phyloP scores from a whole-genome alignment of 2,888 invertebrate species.

The Lampropteryx suffumata region DNA sequence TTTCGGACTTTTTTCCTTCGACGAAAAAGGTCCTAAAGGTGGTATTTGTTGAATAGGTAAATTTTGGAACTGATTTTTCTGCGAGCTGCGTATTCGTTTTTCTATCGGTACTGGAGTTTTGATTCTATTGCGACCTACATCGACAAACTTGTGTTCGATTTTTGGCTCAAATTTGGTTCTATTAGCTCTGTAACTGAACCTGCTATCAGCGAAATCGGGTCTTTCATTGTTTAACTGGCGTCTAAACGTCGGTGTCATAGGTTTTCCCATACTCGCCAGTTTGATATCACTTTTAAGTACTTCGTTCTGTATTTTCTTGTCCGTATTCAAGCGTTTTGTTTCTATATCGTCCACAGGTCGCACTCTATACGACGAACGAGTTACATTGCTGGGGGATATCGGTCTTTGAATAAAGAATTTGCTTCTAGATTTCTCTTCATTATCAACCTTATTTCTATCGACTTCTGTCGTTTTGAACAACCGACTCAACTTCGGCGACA shows the following conservation, averaged over 20 bases:
- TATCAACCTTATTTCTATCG: constrained; percentile 46
- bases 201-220: constrained; percentile 61
- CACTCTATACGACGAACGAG: constrained; percentile 56
- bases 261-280: constrained; percentile 69
- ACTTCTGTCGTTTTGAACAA: constrained; percentile 65
- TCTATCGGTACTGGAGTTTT: constrained; percentile 47
- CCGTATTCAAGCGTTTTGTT: constrained; percentile 28
- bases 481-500: constrained; percentile 72
- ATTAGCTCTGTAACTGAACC: constrained; percentile 70
- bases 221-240: constrained; percentile 55
- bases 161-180: constrained; percentile 46
- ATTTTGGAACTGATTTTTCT: background rate
- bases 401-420: constrained; percentile 73
- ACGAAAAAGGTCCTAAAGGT: background rate
- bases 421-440: constrained; percentile 60
- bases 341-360: constrained; percentile 44
- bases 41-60: background rate
- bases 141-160: constrained; percentile 52
- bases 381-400: constrained; percentile 51
- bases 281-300: constrained; percentile 68
- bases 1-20: background rate
- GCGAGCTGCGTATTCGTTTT: constrained; percentile 26
- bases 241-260: constrained; percentile 76
- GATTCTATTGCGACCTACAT: constrained; percentile 57
- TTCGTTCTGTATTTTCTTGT: constrained; percentile 38